Conservation (phyloP, 2,797 vertebrate species). For the Brotula barbata region DNA sequence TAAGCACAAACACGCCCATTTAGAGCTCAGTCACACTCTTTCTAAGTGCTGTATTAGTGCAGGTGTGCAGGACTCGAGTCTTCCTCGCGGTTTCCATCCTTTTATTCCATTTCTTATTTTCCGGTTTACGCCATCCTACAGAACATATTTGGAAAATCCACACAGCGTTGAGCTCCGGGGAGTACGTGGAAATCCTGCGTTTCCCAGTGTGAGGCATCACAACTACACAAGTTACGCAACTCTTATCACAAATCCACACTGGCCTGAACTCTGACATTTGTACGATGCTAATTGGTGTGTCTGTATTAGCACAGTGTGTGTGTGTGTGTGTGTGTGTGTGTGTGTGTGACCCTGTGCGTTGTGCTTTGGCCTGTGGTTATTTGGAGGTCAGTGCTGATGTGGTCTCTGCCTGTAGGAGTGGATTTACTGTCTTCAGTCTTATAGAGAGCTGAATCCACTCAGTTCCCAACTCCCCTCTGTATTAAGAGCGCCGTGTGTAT, state of each 20-base stretch:
- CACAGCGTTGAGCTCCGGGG: constrained; percentile 4
- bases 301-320: constrained; percentile 56
- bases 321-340: constrained; percentile 36
- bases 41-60: constrained; percentile 17
- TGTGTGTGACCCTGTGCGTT: constrained; percentile 64
- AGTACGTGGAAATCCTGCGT: constrained; percentile 30
- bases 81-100: constrained; percentile 3
- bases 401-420: constrained; percentile 70
- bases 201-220: constrained; percentile 43
- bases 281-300: constrained; percentile 65
- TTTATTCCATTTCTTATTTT: not conserved
- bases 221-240: constrained; percentile 65
- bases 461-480: no score
- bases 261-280: constrained; percentile 67
- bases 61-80: constrained; percentile 12
- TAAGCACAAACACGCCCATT: constrained; percentile 20
- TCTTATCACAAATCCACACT: constrained; percentile 54
- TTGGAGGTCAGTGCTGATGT: constrained; percentile 72
- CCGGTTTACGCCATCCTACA: not conserved
- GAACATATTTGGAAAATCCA: no score
- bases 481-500: no score
- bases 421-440: constrained; percentile 71
- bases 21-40: not conserved
- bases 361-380: constrained; percentile 70
- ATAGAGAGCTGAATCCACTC: constrained; percentile 64